Conservation (phyloP, 2,113 vertebrate genomes). For the Sus scrofa region DNA sequence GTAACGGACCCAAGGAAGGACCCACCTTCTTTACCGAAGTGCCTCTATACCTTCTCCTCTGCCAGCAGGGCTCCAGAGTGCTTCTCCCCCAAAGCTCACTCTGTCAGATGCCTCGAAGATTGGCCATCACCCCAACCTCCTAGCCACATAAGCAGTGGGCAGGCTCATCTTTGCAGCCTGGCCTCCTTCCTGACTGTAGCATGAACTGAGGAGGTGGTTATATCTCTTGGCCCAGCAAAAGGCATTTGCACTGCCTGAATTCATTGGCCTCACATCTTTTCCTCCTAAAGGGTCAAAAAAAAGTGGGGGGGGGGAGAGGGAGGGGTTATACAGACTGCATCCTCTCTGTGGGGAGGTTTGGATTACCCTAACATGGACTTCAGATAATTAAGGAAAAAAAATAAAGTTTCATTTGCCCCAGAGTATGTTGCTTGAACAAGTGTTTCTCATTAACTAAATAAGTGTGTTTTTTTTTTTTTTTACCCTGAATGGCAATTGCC, state of each 20-base stretch:
- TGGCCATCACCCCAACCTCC: rapidly evolving
- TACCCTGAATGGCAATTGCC: not conserved
- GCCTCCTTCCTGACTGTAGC: not conserved
- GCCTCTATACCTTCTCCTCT: not conserved
- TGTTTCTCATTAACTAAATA: constrained; percentile 71
- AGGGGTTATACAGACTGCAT: constrained; percentile 72
- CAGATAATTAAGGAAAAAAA: constrained; percentile 84
- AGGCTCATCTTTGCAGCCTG: not conserved
- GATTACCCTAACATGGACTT: constrained; percentile 86
- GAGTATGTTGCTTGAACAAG: constrained; percentile 71
- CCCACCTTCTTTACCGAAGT: not conserved
- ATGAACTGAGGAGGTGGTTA: not conserved
- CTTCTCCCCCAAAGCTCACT: not conserved
- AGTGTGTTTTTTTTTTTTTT: not conserved
- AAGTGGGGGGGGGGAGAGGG: constrained; percentile 38
- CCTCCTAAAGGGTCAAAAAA: not conserved
- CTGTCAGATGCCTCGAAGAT: not conserved
- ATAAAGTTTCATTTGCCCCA: constrained; percentile 86
- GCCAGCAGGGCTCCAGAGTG: not conserved
- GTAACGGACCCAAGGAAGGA: not conserved
- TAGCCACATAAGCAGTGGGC: rapidly evolving
- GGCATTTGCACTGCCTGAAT: not conserved
- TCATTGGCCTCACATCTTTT: not conserved
- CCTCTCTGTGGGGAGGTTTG: constrained; percentile 86
- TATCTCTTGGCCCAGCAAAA: not conserved